Evolutionary conservation across 2,888 invertebrate genomes (phyloP).

Genomic region (Hypsopygia costalis): DNA sequence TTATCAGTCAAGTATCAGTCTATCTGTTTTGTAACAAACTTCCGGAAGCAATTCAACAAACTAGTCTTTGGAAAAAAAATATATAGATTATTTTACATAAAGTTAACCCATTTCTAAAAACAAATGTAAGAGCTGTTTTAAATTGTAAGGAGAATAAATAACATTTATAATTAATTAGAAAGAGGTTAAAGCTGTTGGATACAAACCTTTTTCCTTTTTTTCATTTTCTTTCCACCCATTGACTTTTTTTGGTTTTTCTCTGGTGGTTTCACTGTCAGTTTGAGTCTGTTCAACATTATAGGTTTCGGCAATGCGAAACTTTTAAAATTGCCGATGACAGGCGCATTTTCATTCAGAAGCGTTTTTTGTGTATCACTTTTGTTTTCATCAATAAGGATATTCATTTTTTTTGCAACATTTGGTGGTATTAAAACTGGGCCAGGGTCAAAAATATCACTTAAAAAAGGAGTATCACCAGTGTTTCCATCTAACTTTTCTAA

Average conservation of each 20-base stretch:
- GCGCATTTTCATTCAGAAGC: constrained; percentile 49
- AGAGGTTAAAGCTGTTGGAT: too few relatives aligned
- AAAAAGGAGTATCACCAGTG: constrained; percentile 65
- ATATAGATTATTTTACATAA: too few relatives aligned
- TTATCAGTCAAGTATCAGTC: too few relatives aligned
- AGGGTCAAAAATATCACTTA: constrained; percentile 75
- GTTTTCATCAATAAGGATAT: constrained; percentile 45
- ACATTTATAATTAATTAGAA: too few relatives aligned
- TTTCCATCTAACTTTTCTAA: constrained; percentile 56
- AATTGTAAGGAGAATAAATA: too few relatives aligned
- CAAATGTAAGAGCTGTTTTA: too few relatives aligned
- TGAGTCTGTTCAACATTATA: constrained; percentile 67
- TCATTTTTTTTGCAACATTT: constrained; percentile 49
- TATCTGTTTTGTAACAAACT: too few relatives aligned
- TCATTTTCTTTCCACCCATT: constrained; percentile 39
- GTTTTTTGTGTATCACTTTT: constrained; percentile 29
- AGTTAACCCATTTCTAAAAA: too few relatives aligned
- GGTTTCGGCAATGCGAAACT: constrained; percentile 76
- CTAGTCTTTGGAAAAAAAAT: too few relatives aligned
- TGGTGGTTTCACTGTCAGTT: constrained; percentile 56
- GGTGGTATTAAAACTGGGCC: constrained; percentile 52
- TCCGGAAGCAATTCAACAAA: too few relatives aligned
- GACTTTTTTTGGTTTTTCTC: constrained; percentile 48
- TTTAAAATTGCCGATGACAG: constrained; percentile 72
- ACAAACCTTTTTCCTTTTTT: constrained; percentile 68